A percentile compares a stretch with the other conserved stretches of the same genome.
phyloP scores from a whole-genome alignment of 2,113 vertebrate genomes.

The Uria aalge region DNA sequence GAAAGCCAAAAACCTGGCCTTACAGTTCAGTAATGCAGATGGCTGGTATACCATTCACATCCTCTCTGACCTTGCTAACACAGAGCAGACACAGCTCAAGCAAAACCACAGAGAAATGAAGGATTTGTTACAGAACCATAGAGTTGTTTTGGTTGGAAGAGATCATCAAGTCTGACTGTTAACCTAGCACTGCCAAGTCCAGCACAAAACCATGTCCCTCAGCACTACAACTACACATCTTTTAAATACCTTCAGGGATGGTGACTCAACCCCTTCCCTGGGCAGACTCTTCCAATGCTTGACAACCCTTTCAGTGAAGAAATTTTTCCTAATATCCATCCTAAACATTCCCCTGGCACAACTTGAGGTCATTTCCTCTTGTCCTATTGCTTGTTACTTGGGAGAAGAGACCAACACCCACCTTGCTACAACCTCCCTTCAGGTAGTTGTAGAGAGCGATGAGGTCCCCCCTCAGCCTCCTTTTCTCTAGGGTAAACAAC shows the following conservation, averaged over 20 bases:
- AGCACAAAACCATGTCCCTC: neutral
- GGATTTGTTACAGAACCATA: neutral
- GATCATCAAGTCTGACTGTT: neutral
- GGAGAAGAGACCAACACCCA: neutral
- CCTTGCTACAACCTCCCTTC: neutral
- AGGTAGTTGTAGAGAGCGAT: neutral
- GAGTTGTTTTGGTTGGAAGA: neutral
- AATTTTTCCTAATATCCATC: neutral
- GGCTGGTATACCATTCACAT: rapidly evolving
- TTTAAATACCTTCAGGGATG: neutral
- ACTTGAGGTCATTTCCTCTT: neutral
- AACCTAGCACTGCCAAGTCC: neutral
- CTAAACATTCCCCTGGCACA: neutral
- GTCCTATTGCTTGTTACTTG: neutral
- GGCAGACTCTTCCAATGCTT: neutral
- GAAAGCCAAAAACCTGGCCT: neutral
- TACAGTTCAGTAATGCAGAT: neutral
- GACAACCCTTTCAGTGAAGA: neutral
- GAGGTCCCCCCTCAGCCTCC: neutral
- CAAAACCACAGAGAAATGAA: neutral
- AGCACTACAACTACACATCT: neutral
- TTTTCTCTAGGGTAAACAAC: neutral
- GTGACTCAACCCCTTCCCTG: neutral
- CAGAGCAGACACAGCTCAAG: neutral
- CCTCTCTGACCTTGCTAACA: neutral